Evolutionary conservation across 2,797 vertebrate species (phyloP).

Genomic region (Staurois parvus): DNA sequence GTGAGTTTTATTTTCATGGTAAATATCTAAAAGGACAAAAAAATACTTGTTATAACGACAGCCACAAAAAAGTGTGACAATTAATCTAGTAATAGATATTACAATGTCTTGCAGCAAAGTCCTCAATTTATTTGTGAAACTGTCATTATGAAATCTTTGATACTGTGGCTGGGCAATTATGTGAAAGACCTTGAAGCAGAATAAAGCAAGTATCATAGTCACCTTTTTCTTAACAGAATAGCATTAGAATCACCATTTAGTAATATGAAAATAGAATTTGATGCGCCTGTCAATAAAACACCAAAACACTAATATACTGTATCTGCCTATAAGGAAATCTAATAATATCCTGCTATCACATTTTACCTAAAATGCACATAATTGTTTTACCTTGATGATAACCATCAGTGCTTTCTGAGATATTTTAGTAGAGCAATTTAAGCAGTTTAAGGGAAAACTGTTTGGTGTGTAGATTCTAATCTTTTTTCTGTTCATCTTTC

Average conservation of each 20-base stretch:
- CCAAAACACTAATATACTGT: constrained; percentile 19
- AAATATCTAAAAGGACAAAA: constrained; percentile 27
- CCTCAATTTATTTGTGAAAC: constrained; percentile 39
- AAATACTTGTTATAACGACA: constrained; percentile 3
- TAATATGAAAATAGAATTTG: constrained; percentile 33
- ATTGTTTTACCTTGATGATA: constrained; percentile 46
- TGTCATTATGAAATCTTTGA: constrained; percentile 29
- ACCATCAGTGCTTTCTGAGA: constrained; percentile 14
- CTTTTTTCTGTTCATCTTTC: constrained; percentile 47
- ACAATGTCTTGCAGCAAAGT: constrained; percentile 40
- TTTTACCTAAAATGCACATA: constrained; percentile 15
- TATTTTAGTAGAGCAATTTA: constrained; percentile 43
- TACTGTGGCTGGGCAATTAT: constrained; percentile 31
- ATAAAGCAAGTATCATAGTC: constrained; percentile 13
- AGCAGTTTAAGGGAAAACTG: constrained; percentile 39
- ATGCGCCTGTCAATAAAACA: constrained; percentile 43
- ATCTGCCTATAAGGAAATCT: constrained; percentile 49
- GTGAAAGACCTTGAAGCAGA: constrained; percentile 41
- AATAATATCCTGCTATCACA: constrained; percentile 31
- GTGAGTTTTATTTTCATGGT: constrained; percentile 23
- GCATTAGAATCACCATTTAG: constrained; percentile 21
- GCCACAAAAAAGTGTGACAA: neutral
- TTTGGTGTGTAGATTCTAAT: constrained; percentile 46
- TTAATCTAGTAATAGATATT: constrained; percentile 43
- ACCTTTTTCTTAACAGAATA: constrained; percentile 1